These are phyloP conservation scores for Meles meles DNA, from an alignment of 2,113 vertebrate genomes.

Conservation along the genomic window DNA sequence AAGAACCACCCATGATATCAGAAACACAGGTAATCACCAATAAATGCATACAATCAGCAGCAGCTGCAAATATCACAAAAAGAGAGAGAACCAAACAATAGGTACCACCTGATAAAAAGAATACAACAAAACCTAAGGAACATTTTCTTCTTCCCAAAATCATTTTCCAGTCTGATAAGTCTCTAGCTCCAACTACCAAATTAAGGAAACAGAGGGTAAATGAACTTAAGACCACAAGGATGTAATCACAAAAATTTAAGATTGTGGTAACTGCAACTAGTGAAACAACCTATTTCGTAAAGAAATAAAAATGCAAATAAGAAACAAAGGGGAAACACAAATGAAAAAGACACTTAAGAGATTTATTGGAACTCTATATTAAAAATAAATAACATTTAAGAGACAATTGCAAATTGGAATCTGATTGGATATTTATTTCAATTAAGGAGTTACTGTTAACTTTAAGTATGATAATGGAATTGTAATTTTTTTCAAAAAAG, in stretches of 20 bases:
- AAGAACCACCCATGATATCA: background rate
- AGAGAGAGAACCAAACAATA: background rate
- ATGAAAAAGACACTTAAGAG: background rate
- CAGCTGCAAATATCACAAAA: background rate
- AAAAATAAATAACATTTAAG: background rate
- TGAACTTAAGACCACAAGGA: background rate
- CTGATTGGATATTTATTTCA: background rate
- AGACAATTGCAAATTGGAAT: background rate
- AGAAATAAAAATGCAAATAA: background rate
- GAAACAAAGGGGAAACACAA: background rate
- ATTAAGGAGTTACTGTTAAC: background rate
- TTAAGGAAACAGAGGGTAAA: background rate
- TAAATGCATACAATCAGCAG: background rate
- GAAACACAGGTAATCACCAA: constrained; percentile 12
- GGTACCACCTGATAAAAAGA: background rate
- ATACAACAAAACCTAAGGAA: background rate
- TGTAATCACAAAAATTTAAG: background rate
- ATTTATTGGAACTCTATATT: background rate
- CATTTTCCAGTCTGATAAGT: background rate
- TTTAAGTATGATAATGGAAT: background rate
- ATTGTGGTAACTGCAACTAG: background rate
- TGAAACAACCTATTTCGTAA: background rate
- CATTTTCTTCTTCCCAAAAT: background rate
- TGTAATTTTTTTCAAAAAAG: background rate
- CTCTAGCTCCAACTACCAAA: background rate